Evolutionary conservation across 2,888 invertebrate genomes (phyloP).

Genomic region (Eubasilissa splendida): DNA sequence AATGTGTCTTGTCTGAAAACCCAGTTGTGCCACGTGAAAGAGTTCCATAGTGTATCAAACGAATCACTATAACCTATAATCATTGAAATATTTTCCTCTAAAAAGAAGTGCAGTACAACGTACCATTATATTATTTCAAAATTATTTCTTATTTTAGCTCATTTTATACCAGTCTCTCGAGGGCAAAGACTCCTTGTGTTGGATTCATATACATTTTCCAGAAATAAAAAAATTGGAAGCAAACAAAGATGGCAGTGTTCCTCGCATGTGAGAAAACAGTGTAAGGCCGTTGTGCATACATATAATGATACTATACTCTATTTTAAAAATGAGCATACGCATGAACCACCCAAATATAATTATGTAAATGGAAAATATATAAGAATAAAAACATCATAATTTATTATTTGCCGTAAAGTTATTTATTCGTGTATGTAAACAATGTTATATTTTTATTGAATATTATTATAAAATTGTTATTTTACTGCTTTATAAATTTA

Average conservation of each 20-base stretch:
- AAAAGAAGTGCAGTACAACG: too few relatives aligned
- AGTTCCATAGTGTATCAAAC: too few relatives aligned
- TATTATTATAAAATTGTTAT: too few relatives aligned
- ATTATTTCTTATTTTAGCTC: neutral
- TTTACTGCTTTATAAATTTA: too few relatives aligned
- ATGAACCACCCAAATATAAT: constrained; percentile 35
- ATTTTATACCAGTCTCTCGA: constrained; percentile 32
- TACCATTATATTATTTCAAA: neutral
- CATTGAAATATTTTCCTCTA: too few relatives aligned
- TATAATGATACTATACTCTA: constrained; percentile 18
- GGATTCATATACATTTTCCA: constrained; percentile 40
- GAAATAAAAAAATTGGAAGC: constrained; percentile 1
- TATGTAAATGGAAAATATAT: constrained; percentile 17
- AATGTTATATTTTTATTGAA: too few relatives aligned
- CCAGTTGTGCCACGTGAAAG: too few relatives aligned
- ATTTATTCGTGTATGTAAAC: too few relatives aligned
- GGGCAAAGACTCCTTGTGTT: constrained; percentile 61
- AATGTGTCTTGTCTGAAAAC: too few relatives aligned
- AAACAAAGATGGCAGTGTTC: constrained; percentile 40
- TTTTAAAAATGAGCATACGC: constrained; percentile 40
- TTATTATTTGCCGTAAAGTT: too few relatives aligned
- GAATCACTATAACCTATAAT: too few relatives aligned
- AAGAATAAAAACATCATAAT: neutral
- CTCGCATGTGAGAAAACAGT: constrained; percentile 38
- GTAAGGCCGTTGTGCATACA: constrained; percentile 30